Base-by-base conservation (phyloP, 2,113 vertebrate genomes). In the Aplodontia rufa region DNA sequence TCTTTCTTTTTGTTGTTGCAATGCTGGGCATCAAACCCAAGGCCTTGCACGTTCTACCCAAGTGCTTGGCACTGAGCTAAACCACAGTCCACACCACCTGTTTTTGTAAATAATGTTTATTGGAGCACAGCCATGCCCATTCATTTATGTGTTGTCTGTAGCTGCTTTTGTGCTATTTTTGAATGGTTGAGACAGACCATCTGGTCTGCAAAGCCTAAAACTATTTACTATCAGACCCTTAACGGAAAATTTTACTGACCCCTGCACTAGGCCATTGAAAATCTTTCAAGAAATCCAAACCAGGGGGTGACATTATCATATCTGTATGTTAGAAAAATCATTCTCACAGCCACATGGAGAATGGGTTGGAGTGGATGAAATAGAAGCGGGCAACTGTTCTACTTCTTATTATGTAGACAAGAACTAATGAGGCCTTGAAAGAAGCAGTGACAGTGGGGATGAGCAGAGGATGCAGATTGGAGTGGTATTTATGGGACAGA, bases 21-120 rank as follows among this genome's bases (percentile, higher is more conserved):
- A 32, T 68, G 35, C 32, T 68, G 64, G 64, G 58, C 24, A n/a
- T 68, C 6, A 19, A n/a, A 68, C 32, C 64, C 64, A 68, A 35
- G 64, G 64, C 32, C 64, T 68, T 68, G 32, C 64, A 68, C 64
- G n/a, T 68, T 16, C 35, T 16, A n/a, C 6, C 13, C 64, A 68
- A 68, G 35, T 35, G 64, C 64, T 68, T 68, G 35, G 32, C 35
- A 68, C 64, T 68, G 64, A 68, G 16, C 14, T 19, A 68, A 10
- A 17, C 32, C 35, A 32, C 64, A n/a, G 8, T 14, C 64, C 2
- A 3, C 26, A 9, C 22, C 53, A 72, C 51, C 51, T 47, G 66
- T 47, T 71, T 71, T 35, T 78, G 22, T 84, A 93, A 90, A 86
- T 96, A 60, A 78, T 60, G 35, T 94, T 87, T 91, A 60, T 83